These are phyloP conservation scores for Petrosia ficiformis DNA, from an alignment of 37 sponge, comb jelly and placozoan species.

Conservation along the genomic window DNA sequence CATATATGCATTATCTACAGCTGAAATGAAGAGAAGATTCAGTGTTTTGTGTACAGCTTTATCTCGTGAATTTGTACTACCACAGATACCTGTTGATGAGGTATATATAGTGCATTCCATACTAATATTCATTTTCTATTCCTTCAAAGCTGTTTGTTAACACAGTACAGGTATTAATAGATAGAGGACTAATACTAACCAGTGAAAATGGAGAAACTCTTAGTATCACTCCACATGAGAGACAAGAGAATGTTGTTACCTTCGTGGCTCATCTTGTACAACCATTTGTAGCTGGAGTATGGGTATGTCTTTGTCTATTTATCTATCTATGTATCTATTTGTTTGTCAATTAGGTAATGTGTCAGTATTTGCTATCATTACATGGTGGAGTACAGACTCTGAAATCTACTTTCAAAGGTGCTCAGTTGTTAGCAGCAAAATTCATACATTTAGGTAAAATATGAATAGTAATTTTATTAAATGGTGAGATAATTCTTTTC, in stretches of 20 bases:
- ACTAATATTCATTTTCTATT: neutral
- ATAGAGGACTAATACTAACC: slow-evolving; percentile 40
- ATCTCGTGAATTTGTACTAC: slow-evolving; percentile 44
- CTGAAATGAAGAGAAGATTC: neutral
- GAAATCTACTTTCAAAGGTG: slow-evolving; percentile 20
- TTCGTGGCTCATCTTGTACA: slow-evolving; percentile 35
- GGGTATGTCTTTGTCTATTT: slow-evolving; percentile 61
- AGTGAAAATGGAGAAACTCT: too few relatives aligned
- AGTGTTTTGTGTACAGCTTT: slow-evolving; percentile 10
- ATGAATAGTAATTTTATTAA: neutral
- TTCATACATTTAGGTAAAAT: slow-evolving; percentile 42
- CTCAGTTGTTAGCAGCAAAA: slow-evolving; percentile 65
- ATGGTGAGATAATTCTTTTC: neutral
- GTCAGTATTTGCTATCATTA: slow-evolving; percentile 53
- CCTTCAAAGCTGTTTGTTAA: slow-evolving; percentile 43
- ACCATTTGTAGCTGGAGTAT: slow-evolving; percentile 57
- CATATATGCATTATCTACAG: too few relatives aligned
- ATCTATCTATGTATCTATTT: too few relatives aligned
- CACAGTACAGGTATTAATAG: slow-evolving; percentile 18
- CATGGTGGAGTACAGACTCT: slow-evolving; percentile 65
- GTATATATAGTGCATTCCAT: slow-evolving; percentile 13
- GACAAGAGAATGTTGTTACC: neutral
- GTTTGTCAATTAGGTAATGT: slow-evolving; percentile 45
- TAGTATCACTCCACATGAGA: too few relatives aligned
- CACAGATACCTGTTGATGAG: slow-evolving; percentile 6